Evolutionary conservation across 2,888 invertebrate genomes (phyloP).

Genomic region (Eugnorisma glareosa): DNA sequence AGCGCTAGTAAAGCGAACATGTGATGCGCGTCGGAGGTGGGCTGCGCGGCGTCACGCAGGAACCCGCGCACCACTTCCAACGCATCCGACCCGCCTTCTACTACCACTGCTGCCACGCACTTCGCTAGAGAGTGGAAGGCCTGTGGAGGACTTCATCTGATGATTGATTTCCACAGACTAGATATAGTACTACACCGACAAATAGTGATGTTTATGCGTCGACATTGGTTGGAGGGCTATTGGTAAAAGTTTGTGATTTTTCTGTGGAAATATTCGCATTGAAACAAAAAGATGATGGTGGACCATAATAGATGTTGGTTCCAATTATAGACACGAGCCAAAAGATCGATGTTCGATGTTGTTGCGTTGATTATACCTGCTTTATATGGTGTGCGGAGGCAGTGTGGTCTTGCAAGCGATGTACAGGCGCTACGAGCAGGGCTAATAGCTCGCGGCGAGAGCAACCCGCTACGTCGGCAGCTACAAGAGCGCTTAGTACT

Average conservation of each 20-base stretch:
- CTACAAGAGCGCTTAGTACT: conserved; percentile 97
- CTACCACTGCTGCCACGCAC: conserved; percentile 98
- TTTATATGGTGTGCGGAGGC: conserved; percentile 91
- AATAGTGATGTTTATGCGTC: background rate
- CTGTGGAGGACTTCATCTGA: conserved; percentile 78
- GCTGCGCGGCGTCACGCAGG: conserved; percentile 93
- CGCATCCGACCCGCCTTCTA: conserved; percentile 92
- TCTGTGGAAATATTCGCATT: background rate
- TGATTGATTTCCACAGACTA: background rate
- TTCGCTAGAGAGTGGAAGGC: conserved; percentile 99
- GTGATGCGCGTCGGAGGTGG: conserved; percentile 94
- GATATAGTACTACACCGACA: background rate
- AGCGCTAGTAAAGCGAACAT: conserved; percentile 98
- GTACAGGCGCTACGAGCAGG: conserved; percentile 94
- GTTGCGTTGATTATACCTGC: conserved; percentile 80
- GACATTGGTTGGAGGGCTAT: background rate
- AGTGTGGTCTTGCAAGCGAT: conserved; percentile 83
- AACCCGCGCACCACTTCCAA: conserved; percentile 86
- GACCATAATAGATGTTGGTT: too few relatives aligned
- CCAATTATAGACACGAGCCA: background rate
- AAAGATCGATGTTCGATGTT: background rate
- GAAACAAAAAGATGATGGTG: background rate
- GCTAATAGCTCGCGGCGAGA: conserved; percentile 95
- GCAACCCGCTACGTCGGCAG: conserved; percentile 94
- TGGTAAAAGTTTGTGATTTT: background rate